Evolutionary conservation across 2,113 vertebrate species (phyloP).

Genomic region (Brienomyrus brachyistius): DNA sequence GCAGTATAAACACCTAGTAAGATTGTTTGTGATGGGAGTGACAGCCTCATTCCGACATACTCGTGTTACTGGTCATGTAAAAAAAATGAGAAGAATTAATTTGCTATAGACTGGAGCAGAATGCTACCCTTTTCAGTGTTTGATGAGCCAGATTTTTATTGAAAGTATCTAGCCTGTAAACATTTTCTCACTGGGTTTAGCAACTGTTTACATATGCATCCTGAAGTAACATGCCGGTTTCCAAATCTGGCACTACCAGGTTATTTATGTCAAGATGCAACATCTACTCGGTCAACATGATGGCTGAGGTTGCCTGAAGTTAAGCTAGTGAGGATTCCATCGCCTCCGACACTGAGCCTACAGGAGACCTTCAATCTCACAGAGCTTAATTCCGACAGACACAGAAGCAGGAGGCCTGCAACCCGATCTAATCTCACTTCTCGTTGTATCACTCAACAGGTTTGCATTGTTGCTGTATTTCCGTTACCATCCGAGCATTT

Average conservation of each 20-base stretch:
- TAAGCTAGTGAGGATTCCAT: not conserved
- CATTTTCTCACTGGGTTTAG: not conserved
- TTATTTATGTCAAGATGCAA: not conserved
- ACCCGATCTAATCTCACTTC: slow-evolving; percentile 42
- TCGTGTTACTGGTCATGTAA: not conserved
- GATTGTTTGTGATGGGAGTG: not conserved
- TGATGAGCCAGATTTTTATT: not conserved
- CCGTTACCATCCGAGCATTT: slow-evolving; percentile 43
- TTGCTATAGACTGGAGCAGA: not conserved
- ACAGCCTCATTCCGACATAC: not conserved
- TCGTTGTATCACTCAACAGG: slow-evolving; percentile 50
- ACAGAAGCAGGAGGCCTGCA: slow-evolving; percentile 41
- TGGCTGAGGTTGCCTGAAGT: not conserved
- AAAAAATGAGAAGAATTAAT: not conserved
- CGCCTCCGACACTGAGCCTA: slow-evolving; percentile 30
- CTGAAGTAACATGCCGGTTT: not conserved
- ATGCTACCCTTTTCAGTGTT: not conserved
- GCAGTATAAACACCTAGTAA: not conserved
- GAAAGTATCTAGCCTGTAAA: not conserved
- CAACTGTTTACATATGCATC: not conserved
- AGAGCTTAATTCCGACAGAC: slow-evolving; percentile 24
- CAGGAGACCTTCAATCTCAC: slow-evolving; percentile 30
- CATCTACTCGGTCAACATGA: not conserved
- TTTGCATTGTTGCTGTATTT: slow-evolving; percentile 51
- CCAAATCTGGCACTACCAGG: not conserved